Percentiles rank a stretch among this genome's conserved stretches.
Evolutionary conservation across 2,113 vertebrate genomes (phyloP).

Genomic region (Otis tarda): DNA sequence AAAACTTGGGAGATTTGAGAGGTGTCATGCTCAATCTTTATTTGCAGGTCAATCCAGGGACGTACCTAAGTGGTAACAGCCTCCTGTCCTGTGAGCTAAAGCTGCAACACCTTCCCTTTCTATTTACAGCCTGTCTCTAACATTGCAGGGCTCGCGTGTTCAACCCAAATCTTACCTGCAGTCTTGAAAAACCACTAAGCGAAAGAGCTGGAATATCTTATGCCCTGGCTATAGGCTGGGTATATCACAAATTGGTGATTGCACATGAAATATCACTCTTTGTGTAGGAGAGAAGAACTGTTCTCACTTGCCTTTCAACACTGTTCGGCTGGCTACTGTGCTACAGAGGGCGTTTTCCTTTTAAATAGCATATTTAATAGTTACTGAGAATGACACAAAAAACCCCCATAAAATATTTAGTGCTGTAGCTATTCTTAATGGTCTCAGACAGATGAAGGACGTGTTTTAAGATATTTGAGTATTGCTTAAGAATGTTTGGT

Average conservation of each 20-base stretch:
- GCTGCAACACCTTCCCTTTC: neutral
- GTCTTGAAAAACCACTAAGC: neutral
- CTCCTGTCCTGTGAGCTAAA: neutral
- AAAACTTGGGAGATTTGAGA: neutral
- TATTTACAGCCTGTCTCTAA: neutral
- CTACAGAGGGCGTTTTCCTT: neutral
- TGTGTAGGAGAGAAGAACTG: neutral
- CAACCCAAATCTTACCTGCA: neutral
- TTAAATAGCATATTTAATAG: neutral
- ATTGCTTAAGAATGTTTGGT: neutral
- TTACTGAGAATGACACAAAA: neutral
- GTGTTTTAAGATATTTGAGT: neutral
- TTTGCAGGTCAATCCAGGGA: neutral
- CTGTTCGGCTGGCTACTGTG: neutral
- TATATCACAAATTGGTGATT: neutral
- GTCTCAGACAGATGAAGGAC: neutral
- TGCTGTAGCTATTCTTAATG: neutral
- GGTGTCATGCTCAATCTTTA: neutral
- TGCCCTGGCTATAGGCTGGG: accelerated
- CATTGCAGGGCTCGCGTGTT: neutral
- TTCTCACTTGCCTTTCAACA: neutral
- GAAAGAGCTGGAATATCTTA: neutral
- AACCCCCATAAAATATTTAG: neutral
- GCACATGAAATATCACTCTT: neutral
- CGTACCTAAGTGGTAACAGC: neutral